Percentiles rank a stretch among this genome's conserved stretches.
Evolutionary conservation across 2,113 vertebrate species (phyloP).

Genomic region (Callipepla squamata): DNA sequence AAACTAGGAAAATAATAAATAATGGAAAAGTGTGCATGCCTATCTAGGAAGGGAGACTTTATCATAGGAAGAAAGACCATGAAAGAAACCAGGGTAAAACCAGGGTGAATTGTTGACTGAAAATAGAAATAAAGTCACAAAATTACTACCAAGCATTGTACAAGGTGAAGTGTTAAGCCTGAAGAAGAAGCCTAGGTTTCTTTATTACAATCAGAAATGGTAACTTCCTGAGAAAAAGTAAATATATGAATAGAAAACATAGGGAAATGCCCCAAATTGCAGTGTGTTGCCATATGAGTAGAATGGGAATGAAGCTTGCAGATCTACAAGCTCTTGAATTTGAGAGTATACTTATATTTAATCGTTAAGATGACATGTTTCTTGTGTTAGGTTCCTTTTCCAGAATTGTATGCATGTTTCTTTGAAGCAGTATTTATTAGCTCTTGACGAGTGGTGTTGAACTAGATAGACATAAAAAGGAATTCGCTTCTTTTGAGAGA

Average conservation of each 20-base stretch:
- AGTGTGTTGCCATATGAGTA: not conserved
- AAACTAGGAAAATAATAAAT: not conserved
- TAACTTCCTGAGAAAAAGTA: not conserved
- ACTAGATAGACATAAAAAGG: not conserved
- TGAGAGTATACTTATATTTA: not conserved
- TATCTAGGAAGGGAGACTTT: not conserved
- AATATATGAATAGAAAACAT: not conserved
- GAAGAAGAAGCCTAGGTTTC: not conserved
- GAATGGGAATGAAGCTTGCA: not conserved
- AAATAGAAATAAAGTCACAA: not conserved
- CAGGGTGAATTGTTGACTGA: not conserved
- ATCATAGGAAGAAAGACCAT: not conserved
- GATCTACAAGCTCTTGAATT: not conserved
- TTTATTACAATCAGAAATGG: not conserved
- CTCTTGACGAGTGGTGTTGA: not conserved
- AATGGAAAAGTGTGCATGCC: not conserved
- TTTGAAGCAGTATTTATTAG: not conserved
- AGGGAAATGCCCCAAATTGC: not conserved
- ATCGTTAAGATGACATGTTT: not conserved
- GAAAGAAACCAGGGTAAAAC: not conserved
- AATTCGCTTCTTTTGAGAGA: not conserved
- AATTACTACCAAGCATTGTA: not conserved
- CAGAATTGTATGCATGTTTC: not conserved
- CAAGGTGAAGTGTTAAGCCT: not conserved
- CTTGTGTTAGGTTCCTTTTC: not conserved